Evolutionary conservation across 2,888 invertebrate genomes (phyloP).

Genomic region (Eupelmus urozonus): DNA sequence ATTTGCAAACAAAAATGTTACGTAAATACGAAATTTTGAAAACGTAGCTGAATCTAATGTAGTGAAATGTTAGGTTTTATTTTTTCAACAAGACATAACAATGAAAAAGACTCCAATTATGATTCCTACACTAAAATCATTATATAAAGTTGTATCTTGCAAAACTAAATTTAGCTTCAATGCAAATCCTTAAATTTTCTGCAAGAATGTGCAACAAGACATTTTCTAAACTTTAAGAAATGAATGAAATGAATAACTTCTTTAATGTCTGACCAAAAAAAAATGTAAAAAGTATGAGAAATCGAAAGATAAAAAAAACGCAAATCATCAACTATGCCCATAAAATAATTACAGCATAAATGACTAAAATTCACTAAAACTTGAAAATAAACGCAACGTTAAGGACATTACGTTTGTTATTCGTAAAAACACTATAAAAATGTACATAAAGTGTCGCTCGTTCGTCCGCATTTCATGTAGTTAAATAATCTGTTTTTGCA

Average conservation of each 20-base stretch:
- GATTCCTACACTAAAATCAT: conserved; percentile 44
- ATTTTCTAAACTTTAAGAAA: conserved; percentile 52
- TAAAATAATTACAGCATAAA: conserved; percentile 38
- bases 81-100: conserved; percentile 45
- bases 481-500: conserved; percentile 56
- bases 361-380: conserved; percentile 33
- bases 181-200: conserved; percentile 35
- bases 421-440: conserved; percentile 60
- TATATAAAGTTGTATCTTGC: conserved; percentile 47
- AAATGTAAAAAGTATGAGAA: conserved; percentile 45
- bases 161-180: conserved; percentile 47
- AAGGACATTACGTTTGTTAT: conserved; percentile 51
- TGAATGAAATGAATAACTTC: conserved; percentile 31
- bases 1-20: conserved; percentile 24
- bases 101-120: conserved; percentile 50
- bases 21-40: conserved; percentile 45
- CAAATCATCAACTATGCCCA: conserved; percentile 50
- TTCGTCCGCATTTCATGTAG: conserved; percentile 63
- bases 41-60: conserved; percentile 39
- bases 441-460: conserved; percentile 61
- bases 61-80: conserved; percentile 51
- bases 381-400: conserved; percentile 50
- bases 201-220: conserved; percentile 36
- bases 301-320: conserved; percentile 45
- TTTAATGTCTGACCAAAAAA: conserved; percentile 52